Evolutionary conservation across 2,113 vertebrate genomes (phyloP), one percentile per base, ranked within the genome.

Genomic region (Cynopterus brachyotis): DNA sequence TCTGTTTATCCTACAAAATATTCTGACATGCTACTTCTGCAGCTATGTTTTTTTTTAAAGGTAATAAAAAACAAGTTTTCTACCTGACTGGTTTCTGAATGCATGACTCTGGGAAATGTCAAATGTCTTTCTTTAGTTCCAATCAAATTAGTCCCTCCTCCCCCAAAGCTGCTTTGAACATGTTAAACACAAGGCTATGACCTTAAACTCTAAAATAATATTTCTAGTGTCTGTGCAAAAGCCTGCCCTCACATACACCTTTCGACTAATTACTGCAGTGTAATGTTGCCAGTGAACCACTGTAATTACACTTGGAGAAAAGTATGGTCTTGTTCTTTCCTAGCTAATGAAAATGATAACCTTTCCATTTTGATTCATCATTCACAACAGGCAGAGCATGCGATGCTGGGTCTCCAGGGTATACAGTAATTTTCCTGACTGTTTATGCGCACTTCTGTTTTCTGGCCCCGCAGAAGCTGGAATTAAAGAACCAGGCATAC

Each of bases 171-270:
- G 91, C 90, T 66, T 59, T 53, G 98, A 98, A 97, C 85, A 93
- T 98, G 97, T 98, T 97, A 98, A 99, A 96, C 96, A 94, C 45
- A 97, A 97, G 87, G 93, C 95, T 98, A 28, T 72, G 64, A 93
- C 80, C 97, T 98, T 96, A 96, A 98, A 96, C 89, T 97, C 84
- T 94, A 28, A 96, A 98, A 85, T 37, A 97, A 78, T 94, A 96
- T 97, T 96, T 97, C 96, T 93, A 97, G 92, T 97, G 94, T 95
- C 94, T 92, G 75, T 96, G 84, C 79, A 92, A 93, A 97, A 88
- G 92, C 95, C 8, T 8, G 87, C 95, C 72, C 90, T 89, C 92
- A 64, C 90, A 95, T 57, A 95, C n/a, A 62, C 87, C 79, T 94
- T 98, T 83, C 96, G 94, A 97, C 42, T 97, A 95, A 98, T 97